phyloP scores from a whole-genome alignment of 35 echinoderm and acorn worm species.

The Nesometra sesokonis region DNA sequence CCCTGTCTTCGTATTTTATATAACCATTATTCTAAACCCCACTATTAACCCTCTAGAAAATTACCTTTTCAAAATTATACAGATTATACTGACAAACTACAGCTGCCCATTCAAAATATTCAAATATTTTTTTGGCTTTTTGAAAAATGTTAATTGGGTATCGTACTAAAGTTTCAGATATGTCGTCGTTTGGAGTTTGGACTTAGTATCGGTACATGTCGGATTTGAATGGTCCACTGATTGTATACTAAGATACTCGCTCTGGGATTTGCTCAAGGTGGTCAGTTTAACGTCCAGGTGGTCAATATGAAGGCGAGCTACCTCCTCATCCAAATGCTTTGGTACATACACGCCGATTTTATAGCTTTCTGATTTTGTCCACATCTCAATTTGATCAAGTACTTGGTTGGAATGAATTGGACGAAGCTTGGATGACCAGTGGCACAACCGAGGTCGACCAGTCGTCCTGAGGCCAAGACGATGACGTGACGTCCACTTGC shows the following conservation, averaged over 20 bases:
- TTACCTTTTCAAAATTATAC: too few relatives aligned
- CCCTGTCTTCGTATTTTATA: too few relatives aligned
- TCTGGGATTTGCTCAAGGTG: conserved; percentile 33
- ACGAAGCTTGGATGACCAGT: conserved; percentile 98
- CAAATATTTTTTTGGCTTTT: too few relatives aligned
- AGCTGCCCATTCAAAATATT: too few relatives aligned
- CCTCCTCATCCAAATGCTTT: conserved; percentile 95
- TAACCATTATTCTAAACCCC: too few relatives aligned
- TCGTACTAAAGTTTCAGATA: too few relatives aligned
- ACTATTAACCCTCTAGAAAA: too few relatives aligned
- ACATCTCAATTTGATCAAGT: conserved; percentile 89
- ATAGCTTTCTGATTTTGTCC: conserved; percentile 70
- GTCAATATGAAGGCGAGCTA: conserved; percentile 71
- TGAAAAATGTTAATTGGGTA: too few relatives aligned
- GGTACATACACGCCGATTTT: conserved; percentile 80
- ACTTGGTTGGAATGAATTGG: conserved; percentile 96
- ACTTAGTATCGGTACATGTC: conserved; percentile 86
- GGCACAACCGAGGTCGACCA: conserved; percentile 95
- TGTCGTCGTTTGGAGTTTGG: too few relatives aligned
- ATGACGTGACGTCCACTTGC: conserved; percentile 78
- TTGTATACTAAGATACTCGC: conserved; percentile 50
- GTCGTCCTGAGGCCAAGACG: conserved; percentile 80
- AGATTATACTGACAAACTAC: too few relatives aligned
- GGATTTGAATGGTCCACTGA: conserved; percentile 78
- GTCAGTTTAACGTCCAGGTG: conserved; percentile 85